Evolutionary conservation across 2,797 vertebrate genomes (phyloP).

Genomic region (Sebastes cheni): DNA sequence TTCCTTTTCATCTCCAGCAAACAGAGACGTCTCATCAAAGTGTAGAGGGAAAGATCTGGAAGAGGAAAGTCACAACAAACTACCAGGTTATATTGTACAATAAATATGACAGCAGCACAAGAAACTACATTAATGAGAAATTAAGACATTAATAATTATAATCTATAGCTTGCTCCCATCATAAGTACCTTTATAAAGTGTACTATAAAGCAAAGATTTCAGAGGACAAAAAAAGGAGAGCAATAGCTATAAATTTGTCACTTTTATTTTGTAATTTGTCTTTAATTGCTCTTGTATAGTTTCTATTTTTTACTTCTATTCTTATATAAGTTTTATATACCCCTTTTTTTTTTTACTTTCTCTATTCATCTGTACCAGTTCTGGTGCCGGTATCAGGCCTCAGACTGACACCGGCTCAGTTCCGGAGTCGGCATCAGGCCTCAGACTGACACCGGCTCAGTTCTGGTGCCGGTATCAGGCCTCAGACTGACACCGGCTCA

Average conservation of each 20-base stretch:
- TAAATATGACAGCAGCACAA: background rate
- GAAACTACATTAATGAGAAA: background rate
- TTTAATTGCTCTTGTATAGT: background rate
- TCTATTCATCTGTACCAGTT: too few species aligned
- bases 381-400: too few species aligned
- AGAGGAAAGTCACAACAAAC: background rate
- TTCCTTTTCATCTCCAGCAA: constrained; percentile 89
- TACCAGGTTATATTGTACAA: background rate
- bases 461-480: rapidly evolving
- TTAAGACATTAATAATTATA: background rate
- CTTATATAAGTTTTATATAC: background rate
- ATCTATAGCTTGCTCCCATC: background rate
- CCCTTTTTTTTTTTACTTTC: background rate
- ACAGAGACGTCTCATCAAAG: constrained; percentile 92
- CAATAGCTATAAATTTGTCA: background rate
- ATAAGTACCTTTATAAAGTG: too few species aligned
- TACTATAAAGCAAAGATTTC: background rate
- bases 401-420: too few species aligned
- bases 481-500: too few species aligned
- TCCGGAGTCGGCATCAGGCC: too few species aligned
- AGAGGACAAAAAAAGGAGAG: background rate
- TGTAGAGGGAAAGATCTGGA: constrained; percentile 92
- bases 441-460: too few species aligned
- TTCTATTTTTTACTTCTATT: background rate
- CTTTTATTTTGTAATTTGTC: background rate